Evolutionary conservation across 2,797 vertebrate species (phyloP), one percentile per base, ranked within the genome.

Genomic region (Morus bassanus): DNA sequence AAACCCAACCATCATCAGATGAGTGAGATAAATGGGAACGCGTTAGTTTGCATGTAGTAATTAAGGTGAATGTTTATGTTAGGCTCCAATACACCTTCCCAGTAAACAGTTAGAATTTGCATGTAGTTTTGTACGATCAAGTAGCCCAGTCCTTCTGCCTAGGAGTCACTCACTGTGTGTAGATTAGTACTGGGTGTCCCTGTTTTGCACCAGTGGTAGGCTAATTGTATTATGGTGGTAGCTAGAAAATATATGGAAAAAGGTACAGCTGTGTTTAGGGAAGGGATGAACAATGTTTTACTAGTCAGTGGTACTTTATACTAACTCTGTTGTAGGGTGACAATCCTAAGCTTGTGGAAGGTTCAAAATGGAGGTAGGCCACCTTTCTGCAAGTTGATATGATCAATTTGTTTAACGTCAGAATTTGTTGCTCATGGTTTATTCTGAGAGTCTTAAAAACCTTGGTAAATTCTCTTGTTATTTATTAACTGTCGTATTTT

Each of bases 261-360:
- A 31, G 31, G 28, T 85, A 19, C 57, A 70, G 50, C 6, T 45
- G 76, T 74, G 14, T 70, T 68, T 92, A 41, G 72, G 88, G 45
- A 63, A 75, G 70, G 69, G 68, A 85, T 53, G 79, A 54, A 31
- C 9, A 35, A 25, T n/a, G 61, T 61, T 86, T 89, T 93, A 43
- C 33, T 35, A 30, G 57, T 83, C 63, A 82, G 48, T 5, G 4
- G 43, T 80, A 41, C 89, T 96, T 83, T 39, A 48, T 89, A 57
- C 33, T n/a, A 73, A 81, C 35, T 89, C 46, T 85, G 30, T 76
- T 97, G 50, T 54, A 72, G 81, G 53, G 85, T 1, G 91, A 97
- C 96, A 97, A 81, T 97, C 96, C 73, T 91, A 41, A 93, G 39
- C 76, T 59, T 83, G 24, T 10, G 33, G 64, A 81, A 61, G 77